These are phyloP conservation scores for Phenganax marumi DNA, from an alignment of 92 coral and sea anemone species.

Conservation along the genomic window DNA sequence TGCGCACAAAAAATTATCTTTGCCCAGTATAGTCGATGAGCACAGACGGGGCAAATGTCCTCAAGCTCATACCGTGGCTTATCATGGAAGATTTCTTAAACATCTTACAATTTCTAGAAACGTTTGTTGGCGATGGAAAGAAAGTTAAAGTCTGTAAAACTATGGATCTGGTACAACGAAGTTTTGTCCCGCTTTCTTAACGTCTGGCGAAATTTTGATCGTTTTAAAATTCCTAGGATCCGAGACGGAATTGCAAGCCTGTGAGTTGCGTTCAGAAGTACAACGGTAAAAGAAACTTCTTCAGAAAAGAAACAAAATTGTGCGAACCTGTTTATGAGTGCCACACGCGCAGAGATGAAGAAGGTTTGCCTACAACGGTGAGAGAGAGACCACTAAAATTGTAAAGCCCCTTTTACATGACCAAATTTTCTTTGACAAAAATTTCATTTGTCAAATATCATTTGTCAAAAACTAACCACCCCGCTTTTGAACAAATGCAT, in stretches of 20 bases:
- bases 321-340: conserved; percentile 86
- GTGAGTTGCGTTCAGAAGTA: conserved; percentile 93
- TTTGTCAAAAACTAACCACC: no score
- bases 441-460: no score
- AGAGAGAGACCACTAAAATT: conserved; percentile 7
- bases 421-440: no score
- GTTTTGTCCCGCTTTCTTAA: not conserved
- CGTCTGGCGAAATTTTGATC: not conserved
- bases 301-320: conserved; percentile 67
- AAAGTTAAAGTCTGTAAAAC: conserved; percentile 26
- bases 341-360: conserved; percentile 71
- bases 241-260: conserved; percentile 75
- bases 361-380: conserved; percentile 87
- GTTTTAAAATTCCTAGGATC: conserved; percentile 60
- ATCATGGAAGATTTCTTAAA: no score
- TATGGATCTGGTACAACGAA: conserved; percentile 16
- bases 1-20: not conserved
- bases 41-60: not conserved
- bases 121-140: conserved; percentile 15
- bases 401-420: no score
- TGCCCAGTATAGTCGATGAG: not conserved
- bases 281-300: conserved; percentile 82
- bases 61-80: not conserved
- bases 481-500: no score
- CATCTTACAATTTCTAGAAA: conserved; percentile 15